These are phyloP conservation scores for Penaeus vannamei DNA, from an alignment of 1,140 invertebrate species.

Conservation along the genomic window DNA sequence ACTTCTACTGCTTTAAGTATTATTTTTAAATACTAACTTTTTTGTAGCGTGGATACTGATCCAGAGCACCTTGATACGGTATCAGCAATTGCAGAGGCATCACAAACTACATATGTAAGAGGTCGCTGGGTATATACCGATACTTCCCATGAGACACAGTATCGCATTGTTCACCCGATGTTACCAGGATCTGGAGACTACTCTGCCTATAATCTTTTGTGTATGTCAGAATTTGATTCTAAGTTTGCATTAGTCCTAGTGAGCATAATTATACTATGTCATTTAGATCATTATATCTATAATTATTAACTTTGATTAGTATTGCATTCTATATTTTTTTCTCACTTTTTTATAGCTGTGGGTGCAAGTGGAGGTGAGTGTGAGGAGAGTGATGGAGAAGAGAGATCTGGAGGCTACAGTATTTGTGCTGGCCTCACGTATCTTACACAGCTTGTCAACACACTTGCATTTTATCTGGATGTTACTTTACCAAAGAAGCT, in stretches of 20 bases:
- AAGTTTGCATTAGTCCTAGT: slow-evolving; percentile 40
- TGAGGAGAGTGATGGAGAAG: not conserved
- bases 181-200: slow-evolving; percentile 85
- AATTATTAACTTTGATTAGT: not conserved
- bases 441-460: slow-evolving; percentile 84
- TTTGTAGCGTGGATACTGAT: slow-evolving; percentile 35
- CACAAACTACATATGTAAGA: slow-evolving; percentile 81
- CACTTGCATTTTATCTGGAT: slow-evolving; percentile 85
- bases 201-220: slow-evolving; percentile 82
- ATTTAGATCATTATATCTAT: not conserved
- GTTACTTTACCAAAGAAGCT: slow-evolving; percentile 83
- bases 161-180: slow-evolving; percentile 82
- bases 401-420: slow-evolving; percentile 73
- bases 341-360: not conserved
- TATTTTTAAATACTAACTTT: too few relatives aligned
- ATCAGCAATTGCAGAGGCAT: slow-evolving; percentile 83
- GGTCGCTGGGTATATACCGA: slow-evolving; percentile 82
- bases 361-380: not conserved
- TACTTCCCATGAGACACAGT: slow-evolving; percentile 79
- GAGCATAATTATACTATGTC: not conserved
- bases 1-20: too few relatives aligned
- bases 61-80: slow-evolving; percentile 74
- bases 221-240: slow-evolving; percentile 70
- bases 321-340: not conserved
- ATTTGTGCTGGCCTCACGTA: slow-evolving; percentile 86